Evolutionary conservation across 1,140 invertebrate genomes (phyloP), one percentile per base, ranked within the genome.

Genomic region (Brachionus paranguensis): DNA sequence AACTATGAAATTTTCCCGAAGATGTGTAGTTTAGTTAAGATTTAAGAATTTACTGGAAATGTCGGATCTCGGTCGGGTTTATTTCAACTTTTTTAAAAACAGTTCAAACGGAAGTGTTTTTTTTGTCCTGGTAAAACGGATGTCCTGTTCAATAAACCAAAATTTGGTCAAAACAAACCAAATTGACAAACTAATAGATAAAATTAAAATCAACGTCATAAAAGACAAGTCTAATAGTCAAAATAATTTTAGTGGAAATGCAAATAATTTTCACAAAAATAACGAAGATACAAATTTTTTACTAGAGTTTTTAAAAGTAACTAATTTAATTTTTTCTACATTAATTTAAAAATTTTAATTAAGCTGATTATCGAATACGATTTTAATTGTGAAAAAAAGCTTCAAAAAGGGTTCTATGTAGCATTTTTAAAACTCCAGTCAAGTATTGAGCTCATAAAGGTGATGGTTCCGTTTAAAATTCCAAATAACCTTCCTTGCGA

Each of bases 341-440:
- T 50, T 24, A 53, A 37, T 72, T 20, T 72, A 72, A 72, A 24
- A 78, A 27, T 55, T 17, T 29, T 24, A 47, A 33, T 79, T 8
- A 12, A 81, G 78, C 20, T 20, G 20, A 60, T 81, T 20, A 65
- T 64, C 7, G 53, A 81, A 45, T 81, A 45, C 47, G 78, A 81
- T 47, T 24, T 20, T 24, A 81, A 81, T 47, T 64, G 78, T 68
- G 41, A 81, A 20, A 64, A 60, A 60, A 81, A 68, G 85, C 88
- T 98, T 20, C 91, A 92, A 0, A 93, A 93, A 72, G 96, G 97
- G 0, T 90, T 99, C 6, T 98, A 99, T 89, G 90, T 98, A 84
- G 95, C 95, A 20, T 99, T 97, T 89, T 90, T 98, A 60, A 97
- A 98, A 88, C 93, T 98, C 91, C 94, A 96, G 86, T 96, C 94